Conservation (phyloP, 2,888 invertebrate genomes). For the Sarcophaga variegata region DNA sequence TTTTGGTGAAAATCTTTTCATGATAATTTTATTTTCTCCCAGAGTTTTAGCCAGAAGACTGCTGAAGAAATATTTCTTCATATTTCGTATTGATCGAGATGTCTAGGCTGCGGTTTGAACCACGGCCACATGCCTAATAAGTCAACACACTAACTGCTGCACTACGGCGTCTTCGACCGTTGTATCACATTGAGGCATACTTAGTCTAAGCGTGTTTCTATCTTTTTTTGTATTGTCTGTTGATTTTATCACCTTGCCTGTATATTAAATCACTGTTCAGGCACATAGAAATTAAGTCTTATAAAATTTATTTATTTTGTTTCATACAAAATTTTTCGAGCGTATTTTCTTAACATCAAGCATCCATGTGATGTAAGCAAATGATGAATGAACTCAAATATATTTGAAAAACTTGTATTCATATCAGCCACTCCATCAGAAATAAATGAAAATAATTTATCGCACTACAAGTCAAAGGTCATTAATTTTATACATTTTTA, state of each 20-base stretch:
- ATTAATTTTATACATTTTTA: constrained; percentile 23
- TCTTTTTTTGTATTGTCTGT: background rate
- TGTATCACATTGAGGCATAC: too few species aligned
- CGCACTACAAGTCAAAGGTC: constrained; percentile 43
- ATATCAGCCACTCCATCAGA: constrained; percentile 22
- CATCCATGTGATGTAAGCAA: constrained; percentile 1
- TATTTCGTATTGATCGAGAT: too few species aligned
- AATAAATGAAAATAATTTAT: constrained; percentile 41
- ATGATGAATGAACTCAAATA: constrained; percentile 29
- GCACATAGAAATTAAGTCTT: background rate
- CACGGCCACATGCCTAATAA: too few species aligned
- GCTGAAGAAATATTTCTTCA: too few species aligned
- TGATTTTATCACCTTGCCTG: too few species aligned
- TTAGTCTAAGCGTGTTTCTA: background rate
- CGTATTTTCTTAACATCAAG: constrained; percentile 1
- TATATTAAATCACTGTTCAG: background rate
- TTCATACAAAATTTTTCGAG: background rate
- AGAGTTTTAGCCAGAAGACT: too few species aligned
- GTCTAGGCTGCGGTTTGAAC: too few species aligned
- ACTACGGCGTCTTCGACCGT: too few species aligned
- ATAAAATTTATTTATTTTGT: too few species aligned
- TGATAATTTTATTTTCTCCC: too few species aligned
- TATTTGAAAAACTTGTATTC: constrained; percentile 1
- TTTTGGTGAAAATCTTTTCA: too few species aligned
- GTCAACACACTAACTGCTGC: too few species aligned